Percentiles rank a stretch among this genome's conserved stretches.
These are phyloP conservation scores for Spheniscus mendiculus DNA, from an alignment of 2,113 vertebrate genomes.

Conservation along the genomic window DNA sequence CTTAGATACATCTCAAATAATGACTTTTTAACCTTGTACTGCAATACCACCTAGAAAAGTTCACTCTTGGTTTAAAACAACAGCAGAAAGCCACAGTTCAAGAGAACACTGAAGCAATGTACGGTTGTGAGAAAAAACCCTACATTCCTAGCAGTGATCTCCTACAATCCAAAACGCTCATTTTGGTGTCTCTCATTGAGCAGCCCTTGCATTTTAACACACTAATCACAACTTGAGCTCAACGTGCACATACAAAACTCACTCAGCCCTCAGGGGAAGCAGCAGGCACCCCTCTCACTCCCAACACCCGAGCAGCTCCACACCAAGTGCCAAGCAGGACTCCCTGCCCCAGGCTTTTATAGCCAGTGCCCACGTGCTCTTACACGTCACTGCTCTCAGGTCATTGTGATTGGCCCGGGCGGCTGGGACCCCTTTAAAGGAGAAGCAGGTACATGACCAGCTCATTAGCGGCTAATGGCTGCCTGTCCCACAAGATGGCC, in stretches of 20 bases:
- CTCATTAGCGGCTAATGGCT: fast-evolving
- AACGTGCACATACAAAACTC: fast-evolving
- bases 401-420: neutral
- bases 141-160: fast-evolving
- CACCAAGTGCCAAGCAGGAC: fast-evolving
- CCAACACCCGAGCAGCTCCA: neutral
- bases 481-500: neutral
- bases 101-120: fast-evolving
- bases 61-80: neutral
- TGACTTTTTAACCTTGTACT: neutral
- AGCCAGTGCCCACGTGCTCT: neutral
- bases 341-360: neutral
- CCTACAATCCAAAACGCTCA: fast-evolving
- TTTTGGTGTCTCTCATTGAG: fast-evolving
- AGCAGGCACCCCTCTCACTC: too few relatives aligned
- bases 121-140: fast-evolving
- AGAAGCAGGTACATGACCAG: fast-evolving
- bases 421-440: too few relatives aligned
- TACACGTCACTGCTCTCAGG: fast-evolving
- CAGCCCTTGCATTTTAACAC: too few relatives aligned
- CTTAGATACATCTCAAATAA: neutral
- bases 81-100: fast-evolving
- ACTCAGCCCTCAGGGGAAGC: fast-evolving
- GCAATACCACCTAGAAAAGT: fast-evolving
- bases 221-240: too few relatives aligned